Conservation (phyloP, 2,888 invertebrate species). For the Autographa gamma region DNA sequence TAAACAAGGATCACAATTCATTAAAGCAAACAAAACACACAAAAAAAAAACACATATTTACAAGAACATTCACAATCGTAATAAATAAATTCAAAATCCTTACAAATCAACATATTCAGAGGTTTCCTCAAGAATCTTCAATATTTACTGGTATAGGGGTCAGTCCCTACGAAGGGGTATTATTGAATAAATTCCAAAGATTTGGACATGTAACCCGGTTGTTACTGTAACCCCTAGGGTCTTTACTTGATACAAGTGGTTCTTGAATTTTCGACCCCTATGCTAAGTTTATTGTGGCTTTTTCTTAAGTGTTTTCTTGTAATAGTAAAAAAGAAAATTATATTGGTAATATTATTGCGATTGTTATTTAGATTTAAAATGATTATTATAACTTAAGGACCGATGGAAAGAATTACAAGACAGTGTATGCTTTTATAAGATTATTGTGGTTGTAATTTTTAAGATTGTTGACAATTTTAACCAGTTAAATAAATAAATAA, state of each 20-base stretch:
- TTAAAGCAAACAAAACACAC: not conserved
- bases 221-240: constrained; percentile 50
- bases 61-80: not conserved
- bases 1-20: too few relatives aligned
- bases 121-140: constrained; percentile 21
- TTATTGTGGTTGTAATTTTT: too few relatives aligned
- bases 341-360: too few relatives aligned
- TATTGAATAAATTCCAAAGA: constrained; percentile 68
- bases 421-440: too few relatives aligned
- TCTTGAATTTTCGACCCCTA: constrained; percentile 23
- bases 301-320: not conserved
- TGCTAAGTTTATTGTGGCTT: not conserved
- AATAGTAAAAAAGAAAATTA: too few relatives aligned
- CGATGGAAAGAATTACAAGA: too few relatives aligned
- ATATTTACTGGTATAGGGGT: constrained; percentile 55
- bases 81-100: not conserved
- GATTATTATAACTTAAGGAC: too few relatives aligned
- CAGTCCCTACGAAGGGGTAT: constrained; percentile 55
- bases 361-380: too few relatives aligned
- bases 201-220: constrained; percentile 63
- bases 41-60: not conserved
- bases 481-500: too few relatives aligned
- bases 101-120: constrained; percentile 12
- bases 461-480: too few relatives aligned
- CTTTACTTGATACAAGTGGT: constrained; percentile 46